Percentiles rank a stretch among this genome's conserved stretches.
Evolutionary conservation across 2,113 vertebrate species (phyloP).

Genomic region (cattle (Bos taurus)): DNA sequence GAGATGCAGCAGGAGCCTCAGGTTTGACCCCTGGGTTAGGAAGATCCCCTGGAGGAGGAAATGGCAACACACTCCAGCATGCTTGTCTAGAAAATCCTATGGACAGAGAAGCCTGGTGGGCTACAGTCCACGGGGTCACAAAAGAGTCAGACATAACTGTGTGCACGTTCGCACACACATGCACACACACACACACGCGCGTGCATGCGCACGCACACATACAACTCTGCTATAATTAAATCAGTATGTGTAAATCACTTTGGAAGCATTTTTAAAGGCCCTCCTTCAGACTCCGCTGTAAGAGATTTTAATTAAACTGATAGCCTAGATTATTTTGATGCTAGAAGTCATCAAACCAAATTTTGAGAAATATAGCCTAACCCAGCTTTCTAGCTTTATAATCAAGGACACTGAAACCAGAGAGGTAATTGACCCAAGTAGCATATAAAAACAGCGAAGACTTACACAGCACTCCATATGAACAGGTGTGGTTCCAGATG

Average conservation of each 20-base stretch:
- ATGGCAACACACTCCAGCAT: background rate
- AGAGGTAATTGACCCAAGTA: background rate
- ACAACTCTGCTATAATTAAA: background rate
- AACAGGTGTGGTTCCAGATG: background rate
- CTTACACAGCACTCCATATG: background rate
- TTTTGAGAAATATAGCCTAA: background rate
- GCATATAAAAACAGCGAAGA: background rate
- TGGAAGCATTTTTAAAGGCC: background rate
- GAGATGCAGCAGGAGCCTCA: background rate
- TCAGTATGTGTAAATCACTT: background rate
- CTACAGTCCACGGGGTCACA: background rate
- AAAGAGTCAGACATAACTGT: background rate
- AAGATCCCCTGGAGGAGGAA: background rate
- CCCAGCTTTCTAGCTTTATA: background rate
- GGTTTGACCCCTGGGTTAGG: background rate
- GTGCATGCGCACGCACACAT: accelerated
- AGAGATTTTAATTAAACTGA: background rate
- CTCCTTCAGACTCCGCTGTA: background rate
- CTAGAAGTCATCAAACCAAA: background rate
- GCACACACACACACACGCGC: too few relatives aligned
- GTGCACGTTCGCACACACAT: accelerated
- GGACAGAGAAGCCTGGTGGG: background rate
- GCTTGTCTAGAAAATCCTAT: background rate
- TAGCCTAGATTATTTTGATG: background rate
- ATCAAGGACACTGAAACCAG: background rate